Evolutionary conservation across 1,140 invertebrate genomes (phyloP), one percentile per base, ranked within the genome.

Genomic region (Nautilus pompilius): DNA sequence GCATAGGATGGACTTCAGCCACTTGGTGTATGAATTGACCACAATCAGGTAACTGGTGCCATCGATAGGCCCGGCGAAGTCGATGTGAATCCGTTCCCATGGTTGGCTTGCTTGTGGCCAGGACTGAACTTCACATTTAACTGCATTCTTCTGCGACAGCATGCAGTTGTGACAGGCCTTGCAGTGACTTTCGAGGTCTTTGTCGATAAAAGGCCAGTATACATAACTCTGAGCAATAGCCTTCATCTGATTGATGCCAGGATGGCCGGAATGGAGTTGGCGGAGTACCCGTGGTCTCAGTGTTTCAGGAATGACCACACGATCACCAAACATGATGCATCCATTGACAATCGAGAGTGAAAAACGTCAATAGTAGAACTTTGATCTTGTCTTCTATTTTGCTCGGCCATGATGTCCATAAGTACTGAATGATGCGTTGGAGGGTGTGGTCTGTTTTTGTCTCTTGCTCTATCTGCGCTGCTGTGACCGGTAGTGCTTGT

Each of bases 221-320:
- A 86, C 78, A 68, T 85, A 84, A 10, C 67, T 68, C 30, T 85
- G 58, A 3, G 87, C 76, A 17, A 84, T 51, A 3, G 75, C 65
- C 71, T 88, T 88, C 85, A 87, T 88, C 0, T 73, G 75, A 0
- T 80, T 80, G 8, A 86, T 81, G 5, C 86, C 84, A 6, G 78
- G 77, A 71, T 87, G 86, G 3, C 79, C 81, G 20, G 58, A 58
- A 72, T 87, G 85, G n/a, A 86, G 67, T 62, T 82, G 70, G 26
- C 78, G 41, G 4, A 85, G 60, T 5, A 85, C 68, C 56, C 69
- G 56, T n/a, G 63, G 22, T 54, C 73, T 74, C 36, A 84, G 61
- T 28, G 29, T 58, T 72, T 81, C 75, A 48, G 86, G 85, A 30
- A 85, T 77, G 6, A 84, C 45, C 5, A 71, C 63, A 29, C 65